Evolutionary conservation across 2,113 vertebrate genomes (phyloP), one percentile per base, ranked within the genome.

Genomic region (Sylvietta virens): DNA sequence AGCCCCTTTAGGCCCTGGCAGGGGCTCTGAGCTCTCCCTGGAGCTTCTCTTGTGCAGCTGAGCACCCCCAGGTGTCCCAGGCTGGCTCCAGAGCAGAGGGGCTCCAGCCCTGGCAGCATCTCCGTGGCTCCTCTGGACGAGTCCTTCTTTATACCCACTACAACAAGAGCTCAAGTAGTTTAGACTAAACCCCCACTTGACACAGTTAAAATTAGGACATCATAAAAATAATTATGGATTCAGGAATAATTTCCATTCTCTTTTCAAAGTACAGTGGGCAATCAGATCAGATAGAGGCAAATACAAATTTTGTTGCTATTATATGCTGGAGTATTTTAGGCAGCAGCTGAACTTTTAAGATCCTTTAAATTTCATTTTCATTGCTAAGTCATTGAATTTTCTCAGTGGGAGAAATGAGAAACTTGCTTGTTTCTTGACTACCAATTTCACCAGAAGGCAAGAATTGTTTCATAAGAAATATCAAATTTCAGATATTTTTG

Each of bases 71-170:
- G 28, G 4, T 73, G 0, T 30, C 15, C 19, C 69, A 74, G 53
- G 0, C 69, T 74, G 39, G 13, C 9, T 81, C 3, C 28, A 58
- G 60, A 39, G 33, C 8, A 66, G 10, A 37, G 37, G 27, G 27
- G 12, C 60, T 81, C 13, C 67, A 66, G 11, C 15, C 7, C 28
- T 23, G 13, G 17, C 10, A 58, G 23, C 22, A 45, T 1, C 19
- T 60, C 8, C 1, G 4, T n/a, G n/a, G 2, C 10, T 45, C 19
- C 28, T 45, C 51, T 73, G 15, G 20, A n/a, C 1, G 2, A n/a
- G 7, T 65, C 6, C 24, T 62, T 53, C 39, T 50, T 42, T 47
- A 44, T 9, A 27, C 0, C 8, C 6, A 28, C 11, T 40, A 17
- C 10, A 50, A 30, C 18, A 83, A 57, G 15, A 51, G 1, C 18